Evolutionary conservation across 2,888 invertebrate species (phyloP).

Genomic region (Asteroscopus sphinx): DNA sequence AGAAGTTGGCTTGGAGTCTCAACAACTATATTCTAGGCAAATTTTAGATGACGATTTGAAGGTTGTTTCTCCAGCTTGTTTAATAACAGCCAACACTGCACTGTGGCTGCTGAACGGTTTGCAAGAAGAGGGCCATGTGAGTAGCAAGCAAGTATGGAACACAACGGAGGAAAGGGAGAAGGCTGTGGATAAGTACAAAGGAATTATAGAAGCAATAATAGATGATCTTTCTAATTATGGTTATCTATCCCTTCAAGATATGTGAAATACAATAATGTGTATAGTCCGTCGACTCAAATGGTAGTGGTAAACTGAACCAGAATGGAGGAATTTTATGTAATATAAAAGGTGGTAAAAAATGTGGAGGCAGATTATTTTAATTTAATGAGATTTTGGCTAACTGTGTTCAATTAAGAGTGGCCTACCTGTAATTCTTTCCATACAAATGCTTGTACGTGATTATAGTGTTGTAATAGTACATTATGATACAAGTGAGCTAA

Average conservation of each 20-base stretch:
- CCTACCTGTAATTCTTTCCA: no score
- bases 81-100: conserved; percentile 82
- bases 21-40: conserved; percentile 66
- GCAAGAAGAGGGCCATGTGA: conserved; percentile 82
- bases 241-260: conserved; percentile 47
- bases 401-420: no score
- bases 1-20: conserved; percentile 58
- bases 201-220: conserved; percentile 71
- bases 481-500: no score
- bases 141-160: conserved; percentile 71
- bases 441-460: no score
- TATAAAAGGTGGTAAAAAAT: no score
- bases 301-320: no score
- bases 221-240: conserved; percentile 76
- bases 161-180: conserved; percentile 68
- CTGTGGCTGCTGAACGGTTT: conserved; percentile 80
- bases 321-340: no score
- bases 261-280: no score
- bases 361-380: no score
- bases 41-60: conserved; percentile 75
- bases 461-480: no score
- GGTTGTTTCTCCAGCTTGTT: conserved; percentile 75
- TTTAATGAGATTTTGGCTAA: no score
- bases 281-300: no score
- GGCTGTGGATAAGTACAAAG: conserved; percentile 71